Conservation (phyloP, 2,113 vertebrate genomes). For the Cricetomys ansorgei region DNA sequence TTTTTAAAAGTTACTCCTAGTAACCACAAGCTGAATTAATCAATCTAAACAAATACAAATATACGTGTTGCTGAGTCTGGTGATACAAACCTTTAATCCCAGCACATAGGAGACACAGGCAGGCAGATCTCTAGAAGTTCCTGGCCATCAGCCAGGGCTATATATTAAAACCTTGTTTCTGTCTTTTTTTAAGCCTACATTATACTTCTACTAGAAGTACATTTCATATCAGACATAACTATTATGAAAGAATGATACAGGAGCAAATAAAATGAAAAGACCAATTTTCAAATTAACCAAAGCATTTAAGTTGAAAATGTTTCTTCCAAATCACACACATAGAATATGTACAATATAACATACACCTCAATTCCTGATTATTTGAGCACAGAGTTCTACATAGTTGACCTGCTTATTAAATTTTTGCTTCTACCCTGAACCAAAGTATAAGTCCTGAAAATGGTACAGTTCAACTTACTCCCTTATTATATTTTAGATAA, state of each 20-base stretch:
- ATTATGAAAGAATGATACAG: background rate
- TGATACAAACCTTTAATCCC: background rate
- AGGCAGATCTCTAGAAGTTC: background rate
- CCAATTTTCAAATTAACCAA: constrained; percentile 21
- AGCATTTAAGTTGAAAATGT: constrained; percentile 49
- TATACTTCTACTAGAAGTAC: background rate
- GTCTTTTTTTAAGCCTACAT: too few relatives aligned
- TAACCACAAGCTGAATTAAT: background rate
- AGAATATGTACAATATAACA: background rate
- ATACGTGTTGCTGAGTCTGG: background rate
- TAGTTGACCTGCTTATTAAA: background rate
- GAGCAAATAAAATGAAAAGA: constrained; percentile 33
- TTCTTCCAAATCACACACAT: background rate
- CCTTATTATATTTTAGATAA: background rate
- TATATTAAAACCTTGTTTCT: background rate
- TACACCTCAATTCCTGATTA: background rate
- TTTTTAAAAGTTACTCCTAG: constrained; percentile 43
- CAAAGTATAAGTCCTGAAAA: background rate
- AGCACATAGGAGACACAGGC: background rate
- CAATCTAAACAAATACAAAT: background rate
- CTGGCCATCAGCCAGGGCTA: too few relatives aligned
- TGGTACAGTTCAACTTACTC: background rate
- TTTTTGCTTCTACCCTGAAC: background rate
- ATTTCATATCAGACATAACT: background rate
- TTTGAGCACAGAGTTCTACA: background rate